phyloP scores from a whole-genome alignment of 1,140 invertebrate genomes.

The Thaumatotibia leucotreta region DNA sequence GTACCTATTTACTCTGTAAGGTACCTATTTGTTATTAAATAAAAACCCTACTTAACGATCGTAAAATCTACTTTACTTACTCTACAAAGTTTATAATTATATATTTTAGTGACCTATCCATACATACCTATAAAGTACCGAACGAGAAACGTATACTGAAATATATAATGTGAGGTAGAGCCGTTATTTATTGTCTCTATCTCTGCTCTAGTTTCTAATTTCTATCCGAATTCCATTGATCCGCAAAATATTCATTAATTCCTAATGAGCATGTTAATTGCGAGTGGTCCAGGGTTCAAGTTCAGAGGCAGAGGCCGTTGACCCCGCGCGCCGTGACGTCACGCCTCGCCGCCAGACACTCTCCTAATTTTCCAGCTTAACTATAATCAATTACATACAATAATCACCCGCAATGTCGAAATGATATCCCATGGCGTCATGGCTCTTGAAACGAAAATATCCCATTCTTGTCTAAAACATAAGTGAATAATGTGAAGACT shows the following conservation, averaged over 20 bases:
- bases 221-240: background rate
- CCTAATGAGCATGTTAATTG: slow-evolving; percentile 4
- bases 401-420: background rate
- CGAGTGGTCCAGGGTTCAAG: slow-evolving; percentile 21
- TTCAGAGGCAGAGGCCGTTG: slow-evolving; percentile 21
- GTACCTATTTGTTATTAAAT: too few relatives aligned
- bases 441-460: background rate
- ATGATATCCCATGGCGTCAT: background rate
- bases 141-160: too few relatives aligned
- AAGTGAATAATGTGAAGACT: background rate
- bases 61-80: too few relatives aligned
- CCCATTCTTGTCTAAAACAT: background rate
- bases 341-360: background rate
- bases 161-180: background rate
- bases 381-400: background rate
- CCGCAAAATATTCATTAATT: background rate
- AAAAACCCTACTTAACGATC: too few relatives aligned
- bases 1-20: too few relatives aligned
- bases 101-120: too few relatives aligned
- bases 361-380: background rate
- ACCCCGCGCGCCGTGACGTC: slow-evolving; percentile 23
- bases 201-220: background rate
- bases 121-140: too few relatives aligned
- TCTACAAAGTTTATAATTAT: too few relatives aligned
- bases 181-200: background rate